phyloP scores from a whole-genome alignment of 1,140 invertebrate species.

The Daktulosphaira vitifoliae region DNA sequence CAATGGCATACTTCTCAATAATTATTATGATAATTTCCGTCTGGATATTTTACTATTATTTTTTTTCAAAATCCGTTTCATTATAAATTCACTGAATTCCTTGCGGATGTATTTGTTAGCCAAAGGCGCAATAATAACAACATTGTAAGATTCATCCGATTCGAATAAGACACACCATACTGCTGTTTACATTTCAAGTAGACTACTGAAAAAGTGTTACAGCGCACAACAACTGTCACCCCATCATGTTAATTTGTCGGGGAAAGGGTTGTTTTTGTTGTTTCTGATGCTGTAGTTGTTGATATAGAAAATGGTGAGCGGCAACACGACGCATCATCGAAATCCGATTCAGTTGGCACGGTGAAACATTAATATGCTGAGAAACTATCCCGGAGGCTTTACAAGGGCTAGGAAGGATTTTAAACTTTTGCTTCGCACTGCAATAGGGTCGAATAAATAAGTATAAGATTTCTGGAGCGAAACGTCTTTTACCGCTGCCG shows the following conservation, averaged over 20 bases:
- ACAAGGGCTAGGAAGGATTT: not conserved
- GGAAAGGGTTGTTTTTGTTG: slow-evolving; percentile 13
- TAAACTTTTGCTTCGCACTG: slow-evolving; percentile 21
- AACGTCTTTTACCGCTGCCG: slow-evolving; percentile 12
- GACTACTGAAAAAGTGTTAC: no score
- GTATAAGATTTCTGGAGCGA: slow-evolving; percentile 31
- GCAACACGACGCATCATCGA: slow-evolving; percentile 18
- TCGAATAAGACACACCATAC: no score
- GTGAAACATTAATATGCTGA: slow-evolving; percentile 27
- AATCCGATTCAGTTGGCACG: slow-evolving; percentile 20
- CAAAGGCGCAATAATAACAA: no score
- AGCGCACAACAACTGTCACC: not conserved
- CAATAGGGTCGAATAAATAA: slow-evolving; percentile 30
- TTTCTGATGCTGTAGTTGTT: not conserved
- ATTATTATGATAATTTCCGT: slow-evolving; percentile 24
- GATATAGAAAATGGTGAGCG: no score
- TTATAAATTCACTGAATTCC: no score
- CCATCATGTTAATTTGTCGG: slow-evolving; percentile 22
- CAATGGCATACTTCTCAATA: not conserved
- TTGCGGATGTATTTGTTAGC: no score
- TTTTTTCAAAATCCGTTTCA: no score
- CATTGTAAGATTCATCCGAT: no score
- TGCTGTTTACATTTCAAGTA: no score
- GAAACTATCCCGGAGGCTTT: not conserved
- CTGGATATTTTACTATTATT: not conserved